phyloP scores from a whole-genome alignment of 2,113 vertebrate species.

The Pseudolaguvia tuberculata region DNA sequence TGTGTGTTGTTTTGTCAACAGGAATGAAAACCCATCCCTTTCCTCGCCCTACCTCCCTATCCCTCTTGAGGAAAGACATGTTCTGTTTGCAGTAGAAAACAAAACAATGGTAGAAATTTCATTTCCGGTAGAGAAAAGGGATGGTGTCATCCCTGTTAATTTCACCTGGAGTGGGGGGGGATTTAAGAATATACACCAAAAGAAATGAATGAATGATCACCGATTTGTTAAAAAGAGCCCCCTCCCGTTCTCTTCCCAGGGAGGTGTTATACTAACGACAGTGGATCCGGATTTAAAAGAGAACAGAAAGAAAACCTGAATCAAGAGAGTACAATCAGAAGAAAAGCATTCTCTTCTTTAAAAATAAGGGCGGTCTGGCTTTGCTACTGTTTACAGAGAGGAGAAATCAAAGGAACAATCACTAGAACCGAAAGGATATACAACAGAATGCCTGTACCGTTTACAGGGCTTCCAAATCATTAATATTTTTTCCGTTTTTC shows the following conservation, averaged over 20 bases:
- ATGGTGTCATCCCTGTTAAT: slow-evolving; percentile 83
- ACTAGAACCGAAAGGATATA: slow-evolving; percentile 74
- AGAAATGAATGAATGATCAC: slow-evolving; percentile 76
- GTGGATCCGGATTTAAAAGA: slow-evolving; percentile 78
- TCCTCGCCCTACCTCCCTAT: slow-evolving; percentile 87
- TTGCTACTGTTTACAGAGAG: slow-evolving; percentile 98
- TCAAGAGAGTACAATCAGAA: slow-evolving; percentile 72
- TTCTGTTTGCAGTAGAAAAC: slow-evolving; percentile 98
- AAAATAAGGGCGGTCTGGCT: slow-evolving; percentile 65
- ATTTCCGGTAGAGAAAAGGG: slow-evolving; percentile 70
- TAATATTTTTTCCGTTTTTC: slow-evolving; percentile 80
- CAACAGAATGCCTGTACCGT: slow-evolving; percentile 70
- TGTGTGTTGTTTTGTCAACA: slow-evolving; percentile 96
- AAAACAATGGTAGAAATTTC: slow-evolving; percentile 78
- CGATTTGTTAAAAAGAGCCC: slow-evolving; percentile 71
- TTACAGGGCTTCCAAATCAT: slow-evolving; percentile 75
- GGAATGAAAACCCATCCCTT: slow-evolving; percentile 82
- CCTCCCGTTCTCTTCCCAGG: slow-evolving; percentile 64
- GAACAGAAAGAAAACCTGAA: slow-evolving; percentile 70
- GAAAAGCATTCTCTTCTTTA: slow-evolving; percentile 74
- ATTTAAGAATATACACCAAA: slow-evolving; percentile 84
- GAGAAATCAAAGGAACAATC: slow-evolving; percentile 88
- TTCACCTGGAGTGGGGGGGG: slow-evolving; percentile 65
- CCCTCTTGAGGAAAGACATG: slow-evolving; percentile 86
- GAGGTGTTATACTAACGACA: slow-evolving; percentile 74